Evolutionary conservation across 2,888 invertebrate species (phyloP).

Genomic region (Gerosis bhagava): DNA sequence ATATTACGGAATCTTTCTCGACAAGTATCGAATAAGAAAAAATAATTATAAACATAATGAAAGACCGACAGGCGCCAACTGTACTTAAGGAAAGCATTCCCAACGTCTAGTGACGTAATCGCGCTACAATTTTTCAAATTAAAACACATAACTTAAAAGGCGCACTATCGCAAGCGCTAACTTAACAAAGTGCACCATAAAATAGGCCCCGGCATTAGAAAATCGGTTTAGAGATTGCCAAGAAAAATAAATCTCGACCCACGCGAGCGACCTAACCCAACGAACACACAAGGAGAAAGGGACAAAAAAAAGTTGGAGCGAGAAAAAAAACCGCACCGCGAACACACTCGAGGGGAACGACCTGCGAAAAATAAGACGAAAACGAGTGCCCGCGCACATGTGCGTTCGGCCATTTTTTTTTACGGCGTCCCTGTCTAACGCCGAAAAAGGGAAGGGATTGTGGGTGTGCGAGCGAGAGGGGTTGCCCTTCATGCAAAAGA

Average conservation of each 20-base stretch:
- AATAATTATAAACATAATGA: no score
- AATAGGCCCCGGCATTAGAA: constrained; percentile 55
- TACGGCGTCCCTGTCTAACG: constrained; percentile 62
- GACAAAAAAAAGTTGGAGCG: constrained; percentile 52
- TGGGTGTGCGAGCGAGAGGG: constrained; percentile 54
- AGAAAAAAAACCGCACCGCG: constrained; percentile 54
- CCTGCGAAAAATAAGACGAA: constrained; percentile 79
- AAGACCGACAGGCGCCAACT: no score
- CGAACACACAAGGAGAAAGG: constrained; percentile 63
- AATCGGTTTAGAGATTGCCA: constrained; percentile 43
- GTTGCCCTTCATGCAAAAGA: constrained; percentile 64
- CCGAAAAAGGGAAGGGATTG: constrained; percentile 56
- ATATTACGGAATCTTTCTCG: no score
- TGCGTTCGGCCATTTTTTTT: constrained; percentile 78
- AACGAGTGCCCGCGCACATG: constrained; percentile 72
- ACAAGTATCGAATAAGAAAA: no score
- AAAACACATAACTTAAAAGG: constrained; percentile 24
- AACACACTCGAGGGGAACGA: constrained; percentile 75
- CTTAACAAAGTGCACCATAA: constrained; percentile 42
- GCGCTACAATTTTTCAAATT: constrained; percentile 22
- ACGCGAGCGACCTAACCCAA: constrained; percentile 70
- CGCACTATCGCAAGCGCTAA: constrained; percentile 22
- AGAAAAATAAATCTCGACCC: constrained; percentile 57
- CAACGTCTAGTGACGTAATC: constrained; percentile 11
- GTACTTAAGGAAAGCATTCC: no score